Base-by-base conservation (phyloP, 1,140 invertebrate genomes). In the Procambarus virginalis region DNA sequence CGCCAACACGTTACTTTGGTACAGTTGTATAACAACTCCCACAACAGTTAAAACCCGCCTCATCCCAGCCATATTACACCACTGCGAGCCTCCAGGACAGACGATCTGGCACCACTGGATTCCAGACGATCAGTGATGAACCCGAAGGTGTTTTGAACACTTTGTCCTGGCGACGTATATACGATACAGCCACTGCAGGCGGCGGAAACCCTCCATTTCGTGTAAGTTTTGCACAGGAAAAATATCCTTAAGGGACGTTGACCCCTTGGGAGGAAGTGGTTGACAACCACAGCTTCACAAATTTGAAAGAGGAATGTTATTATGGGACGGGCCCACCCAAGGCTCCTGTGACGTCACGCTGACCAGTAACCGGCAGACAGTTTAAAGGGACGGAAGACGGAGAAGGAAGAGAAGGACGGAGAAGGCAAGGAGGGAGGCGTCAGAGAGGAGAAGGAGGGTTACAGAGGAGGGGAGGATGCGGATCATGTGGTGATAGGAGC, bases 281-380 rank as follows among this genome's bases (percentile, higher is more conserved):
- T 9, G 12, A 55, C 1, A 55, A 12, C 51, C 51, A 55, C 51
- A 55, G 6, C 51, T 55, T 55, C 51, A 55, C 2, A 55, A 55
- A 55, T 64, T 64, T 64, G 20, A 64, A 64, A 58, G 14, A 68
- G 20, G 60, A 68, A 68, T 12, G 17, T 10, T 73, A 20, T 22
- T 34, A n/a, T 8, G n/a, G 22, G 22, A 34, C 2, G 68, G n/a
- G 68, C 4, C 22, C n/a, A 1, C 10, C 68, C n/a, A 68, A 17
- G 17, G 68, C 14, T 0, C 46, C 17, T 51, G 22, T 84, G 81
- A 84, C 81, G 81, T 73, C 81, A 84, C 64, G 45, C 46, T 70
- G 81, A 84, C 81, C 81, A 84, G 81, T 84, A 70, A 58, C n/a
- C 20, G 22, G 20, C 55, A 20, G 49, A 78, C 77, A 80, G 49